A percentile compares a stretch with the other conserved stretches of the same genome.
phyloP scores from a whole-genome alignment of 2,113 vertebrate genomes.

The Scomber japonicus region DNA sequence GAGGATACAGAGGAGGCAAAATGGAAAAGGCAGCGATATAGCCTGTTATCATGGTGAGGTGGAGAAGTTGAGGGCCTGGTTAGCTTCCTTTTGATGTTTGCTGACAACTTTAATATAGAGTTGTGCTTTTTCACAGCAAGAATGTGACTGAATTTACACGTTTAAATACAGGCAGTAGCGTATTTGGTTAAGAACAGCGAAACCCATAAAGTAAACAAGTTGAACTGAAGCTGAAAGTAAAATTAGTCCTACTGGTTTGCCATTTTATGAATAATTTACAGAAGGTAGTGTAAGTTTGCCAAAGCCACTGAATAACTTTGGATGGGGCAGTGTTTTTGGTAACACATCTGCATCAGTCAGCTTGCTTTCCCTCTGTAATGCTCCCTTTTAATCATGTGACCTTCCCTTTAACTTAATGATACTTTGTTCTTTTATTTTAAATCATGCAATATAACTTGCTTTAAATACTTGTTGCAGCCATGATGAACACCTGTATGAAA shows the following conservation, averaged over 20 bases:
- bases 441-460: slow-evolving; percentile 60
- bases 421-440: slow-evolving; percentile 9
- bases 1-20: slow-evolving; percentile 48
- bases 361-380: slow-evolving; percentile 38
- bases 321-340: background rate
- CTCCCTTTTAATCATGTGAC: slow-evolving; percentile 69
- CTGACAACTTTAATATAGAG: slow-evolving; percentile 57
- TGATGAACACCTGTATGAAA: slow-evolving; percentile 55
- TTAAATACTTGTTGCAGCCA: slow-evolving; percentile 60
- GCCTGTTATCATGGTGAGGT: slow-evolving; percentile 65
- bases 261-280: slow-evolving; percentile 19
- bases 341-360: background rate
- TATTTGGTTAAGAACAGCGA: background rate
- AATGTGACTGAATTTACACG: too few species aligned
- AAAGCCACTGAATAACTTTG: slow-evolving; percentile 34
- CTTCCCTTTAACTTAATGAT: slow-evolving; percentile 68
- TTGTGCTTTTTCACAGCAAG: slow-evolving; percentile 4
- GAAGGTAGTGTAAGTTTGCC: background rate
- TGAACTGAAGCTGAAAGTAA: slow-evolving; percentile 11
- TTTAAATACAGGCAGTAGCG: background rate
- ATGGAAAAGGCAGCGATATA: slow-evolving; percentile 49
- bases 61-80: slow-evolving; percentile 26
- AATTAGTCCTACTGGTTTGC: slow-evolving; percentile 7
- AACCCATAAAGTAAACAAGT: slow-evolving; percentile 1
- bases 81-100: slow-evolving; percentile 50